phyloP scores from a whole-genome alignment of 2,888 invertebrate species.

The Liopterus haemorrhoidalis region DNA sequence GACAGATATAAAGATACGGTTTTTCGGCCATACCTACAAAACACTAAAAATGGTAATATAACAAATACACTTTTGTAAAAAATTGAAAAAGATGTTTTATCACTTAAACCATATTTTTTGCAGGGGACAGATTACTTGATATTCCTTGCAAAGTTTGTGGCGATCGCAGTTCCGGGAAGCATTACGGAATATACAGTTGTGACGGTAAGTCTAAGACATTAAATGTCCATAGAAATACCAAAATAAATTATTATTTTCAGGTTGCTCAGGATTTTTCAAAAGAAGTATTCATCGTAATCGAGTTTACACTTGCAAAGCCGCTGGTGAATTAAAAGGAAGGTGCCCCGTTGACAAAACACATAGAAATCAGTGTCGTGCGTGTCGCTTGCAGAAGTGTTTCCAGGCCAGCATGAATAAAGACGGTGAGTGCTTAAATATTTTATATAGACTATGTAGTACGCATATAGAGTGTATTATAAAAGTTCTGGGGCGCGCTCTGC shows the following conservation, averaged over 20 bases:
- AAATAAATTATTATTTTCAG: conserved; percentile 52
- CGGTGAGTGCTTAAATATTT: conserved; percentile 60
- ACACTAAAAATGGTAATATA: too few species aligned
- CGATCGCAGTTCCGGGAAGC: conserved; percentile 97
- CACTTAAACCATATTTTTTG: conserved; percentile 34
- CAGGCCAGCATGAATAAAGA: conserved; percentile 97
- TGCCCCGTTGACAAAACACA: conserved; percentile 97
- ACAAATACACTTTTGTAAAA: not conserved
- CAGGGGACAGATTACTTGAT: conserved; percentile 94
- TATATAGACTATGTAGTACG: not conserved
- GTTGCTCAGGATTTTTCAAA: conserved; percentile 94
- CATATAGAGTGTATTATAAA: not conserved
- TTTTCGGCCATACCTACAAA: too few species aligned
- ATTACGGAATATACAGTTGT: conserved; percentile 99
- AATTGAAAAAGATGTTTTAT: not conserved
- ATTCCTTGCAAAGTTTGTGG: conserved; percentile 99
- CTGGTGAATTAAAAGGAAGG: conserved; percentile 84
- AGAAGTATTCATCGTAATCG: conserved; percentile 93
- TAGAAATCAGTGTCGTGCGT: conserved; percentile 93
- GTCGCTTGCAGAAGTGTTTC: conserved; percentile 90
- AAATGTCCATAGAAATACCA: not conserved
- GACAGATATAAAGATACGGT: conserved; percentile 9
- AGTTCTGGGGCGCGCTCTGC: too few species aligned
- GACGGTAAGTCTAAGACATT: conserved; percentile 69
- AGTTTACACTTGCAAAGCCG: conserved; percentile 94